Conservation (phyloP, 2,113 vertebrate species). For the Alethe castanea region DNA sequence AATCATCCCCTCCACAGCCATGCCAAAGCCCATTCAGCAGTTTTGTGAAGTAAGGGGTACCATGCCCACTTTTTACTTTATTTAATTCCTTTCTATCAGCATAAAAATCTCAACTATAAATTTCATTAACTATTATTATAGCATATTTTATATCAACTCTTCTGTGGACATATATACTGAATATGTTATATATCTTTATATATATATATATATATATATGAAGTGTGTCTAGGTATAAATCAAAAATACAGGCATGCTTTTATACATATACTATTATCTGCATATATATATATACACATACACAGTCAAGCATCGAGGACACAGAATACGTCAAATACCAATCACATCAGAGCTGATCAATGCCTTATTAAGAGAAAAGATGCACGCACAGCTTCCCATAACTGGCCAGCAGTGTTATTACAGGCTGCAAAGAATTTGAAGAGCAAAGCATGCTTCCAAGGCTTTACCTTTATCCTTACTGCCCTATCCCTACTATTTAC, state of each 20-base stretch:
- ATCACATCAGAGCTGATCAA: background rate
- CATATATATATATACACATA: no score
- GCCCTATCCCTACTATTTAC: no score
- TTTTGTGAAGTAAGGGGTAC: background rate
- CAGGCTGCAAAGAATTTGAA: background rate
- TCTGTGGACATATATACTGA: background rate
- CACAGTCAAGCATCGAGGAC: background rate
- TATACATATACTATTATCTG: background rate
- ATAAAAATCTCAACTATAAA: background rate
- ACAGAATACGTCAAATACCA: background rate
- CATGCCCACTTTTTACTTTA: background rate
- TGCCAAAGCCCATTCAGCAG: background rate
- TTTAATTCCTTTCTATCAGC: background rate
- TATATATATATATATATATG: background rate
- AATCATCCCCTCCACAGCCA: background rate
- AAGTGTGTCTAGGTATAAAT: background rate
- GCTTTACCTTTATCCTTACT: background rate
- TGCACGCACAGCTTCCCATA: background rate
- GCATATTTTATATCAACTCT: background rate
- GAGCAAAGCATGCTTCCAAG: background rate
- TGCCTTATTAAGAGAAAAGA: background rate
- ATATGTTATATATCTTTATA: no score
- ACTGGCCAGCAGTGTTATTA: background rate
- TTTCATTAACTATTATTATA: background rate
- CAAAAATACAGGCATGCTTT: background rate